These are phyloP conservation scores for Cyphomyrus plagiostoma DNA, from an alignment of 2,113 vertebrate genomes.

Conservation along the genomic window DNA sequence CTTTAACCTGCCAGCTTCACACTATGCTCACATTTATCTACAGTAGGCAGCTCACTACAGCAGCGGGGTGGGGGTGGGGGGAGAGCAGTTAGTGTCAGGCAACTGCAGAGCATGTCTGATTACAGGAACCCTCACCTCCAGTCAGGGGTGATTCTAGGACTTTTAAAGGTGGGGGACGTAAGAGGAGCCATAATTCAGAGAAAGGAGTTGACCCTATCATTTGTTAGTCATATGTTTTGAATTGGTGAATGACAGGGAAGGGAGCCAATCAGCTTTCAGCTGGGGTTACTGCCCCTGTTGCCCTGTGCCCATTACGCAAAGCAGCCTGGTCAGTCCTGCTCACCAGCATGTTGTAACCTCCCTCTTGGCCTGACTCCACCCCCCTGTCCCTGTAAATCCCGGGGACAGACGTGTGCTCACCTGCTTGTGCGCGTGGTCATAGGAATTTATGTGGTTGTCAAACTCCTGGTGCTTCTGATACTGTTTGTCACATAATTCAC, in stretches of 20 bases:
- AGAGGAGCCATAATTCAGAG: background rate
- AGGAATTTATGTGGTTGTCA: constrained; percentile 99
- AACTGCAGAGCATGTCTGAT: background rate
- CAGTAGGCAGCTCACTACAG: background rate
- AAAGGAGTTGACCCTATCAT: background rate
- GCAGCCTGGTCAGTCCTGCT: background rate
- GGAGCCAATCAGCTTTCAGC: background rate
- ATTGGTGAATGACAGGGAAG: background rate
- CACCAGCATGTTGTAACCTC: background rate
- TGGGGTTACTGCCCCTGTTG: background rate
- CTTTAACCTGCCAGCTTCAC: background rate
- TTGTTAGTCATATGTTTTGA: background rate
- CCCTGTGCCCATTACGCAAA: too few relatives aligned
- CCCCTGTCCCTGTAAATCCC: background rate
- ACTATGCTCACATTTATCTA: background rate
- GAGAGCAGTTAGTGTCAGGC: background rate
- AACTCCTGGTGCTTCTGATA: constrained; percentile 98
- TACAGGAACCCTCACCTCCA: background rate
- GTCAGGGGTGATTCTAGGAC: background rate
- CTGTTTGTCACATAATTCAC: constrained; percentile 97
- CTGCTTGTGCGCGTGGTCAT: constrained; percentile 98
- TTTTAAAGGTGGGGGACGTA: background rate
- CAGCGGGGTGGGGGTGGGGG: background rate
- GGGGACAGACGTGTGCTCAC: constrained; percentile 56
- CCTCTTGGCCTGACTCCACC: background rate